Evolutionary conservation across 2,888 invertebrate genomes (phyloP), one percentile per base, ranked within the genome.

Genomic region (Dryomyza anilis): DNA sequence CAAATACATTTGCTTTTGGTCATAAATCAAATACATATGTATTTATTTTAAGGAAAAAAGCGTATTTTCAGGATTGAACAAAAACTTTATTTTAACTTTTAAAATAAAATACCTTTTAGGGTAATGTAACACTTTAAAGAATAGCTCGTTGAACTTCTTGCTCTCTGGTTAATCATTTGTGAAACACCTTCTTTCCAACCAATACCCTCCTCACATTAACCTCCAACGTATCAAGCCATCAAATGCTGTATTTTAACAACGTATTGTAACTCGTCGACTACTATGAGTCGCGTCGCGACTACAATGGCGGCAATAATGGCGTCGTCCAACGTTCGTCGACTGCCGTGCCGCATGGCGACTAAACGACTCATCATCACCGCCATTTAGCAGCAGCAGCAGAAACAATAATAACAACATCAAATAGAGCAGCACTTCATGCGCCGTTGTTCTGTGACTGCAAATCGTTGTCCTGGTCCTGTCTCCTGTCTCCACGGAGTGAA

Each of bases 301-400:
- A 39, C 77, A 73, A 70, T 75, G 73, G 75, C 69, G 75, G 70
- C 71, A 74, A 76, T 73, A 77, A 73, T 73, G 77, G 74, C 74
- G 74, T 73, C n/a, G n/a, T n/a, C 77, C 72, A 68, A 73, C 64
- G 57, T 48, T 16, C 36, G 39, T 53, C 21, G 58, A 43, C 46
- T 19, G 45, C 30, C 46, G 30, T 19, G 63, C 16, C 58, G 39
- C 55, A 52, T 63, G 64, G 64, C 64, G 64, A 59, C 64, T 59
- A 53, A 59, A 59, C 52, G 64, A 64, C 64, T 64, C 64, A 64
- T 64, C 59, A 64, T 64, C 53, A 53, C 59, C 53, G 57, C 59
- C 59, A 46, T 55, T 52, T 57, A 52, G 52, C 50, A 53, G 27
- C 52, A 53, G 16, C 12, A 39, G 14, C 12, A 55, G 19, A 21